Conservation (phyloP, 2,797 vertebrate genomes). For the Sebastes flavidus region DNA sequence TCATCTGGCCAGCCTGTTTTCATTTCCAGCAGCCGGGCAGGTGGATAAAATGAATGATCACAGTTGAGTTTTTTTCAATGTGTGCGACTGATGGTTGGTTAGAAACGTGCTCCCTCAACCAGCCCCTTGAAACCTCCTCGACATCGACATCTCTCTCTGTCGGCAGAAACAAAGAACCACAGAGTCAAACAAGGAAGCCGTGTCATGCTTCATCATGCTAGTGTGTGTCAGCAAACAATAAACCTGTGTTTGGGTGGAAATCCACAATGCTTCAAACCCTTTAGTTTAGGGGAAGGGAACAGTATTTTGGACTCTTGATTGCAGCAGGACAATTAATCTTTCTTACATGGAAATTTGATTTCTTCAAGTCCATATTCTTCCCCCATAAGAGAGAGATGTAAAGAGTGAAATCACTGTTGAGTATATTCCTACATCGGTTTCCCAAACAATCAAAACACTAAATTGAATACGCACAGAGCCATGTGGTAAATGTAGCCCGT, state of each 20-base stretch:
- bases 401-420: background rate
- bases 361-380: background rate
- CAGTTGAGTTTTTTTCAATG: background rate
- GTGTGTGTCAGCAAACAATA: background rate
- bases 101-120: background rate
- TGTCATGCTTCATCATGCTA: background rate
- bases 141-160: conserved; percentile 6
- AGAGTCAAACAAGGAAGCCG: background rate
- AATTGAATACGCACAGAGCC: background rate
- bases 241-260: background rate
- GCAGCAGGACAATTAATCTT: background rate
- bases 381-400: background rate
- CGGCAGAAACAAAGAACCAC: background rate
- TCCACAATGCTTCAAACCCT: background rate
- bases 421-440: background rate
- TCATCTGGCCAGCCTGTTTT: conserved; percentile 28
- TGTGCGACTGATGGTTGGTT: background rate
- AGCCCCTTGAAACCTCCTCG: background rate
- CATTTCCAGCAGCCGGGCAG: conserved; percentile 36
- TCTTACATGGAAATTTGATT: background rate
- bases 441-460: background rate
- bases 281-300: background rate
- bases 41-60: conserved; percentile 50
- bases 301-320: background rate
- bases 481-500: background rate